Percentiles rank a stretch among this genome's conserved stretches.
Evolutionary conservation across 2,113 vertebrate species (phyloP).

Genomic region (Syrrhaptes paradoxus): DNA sequence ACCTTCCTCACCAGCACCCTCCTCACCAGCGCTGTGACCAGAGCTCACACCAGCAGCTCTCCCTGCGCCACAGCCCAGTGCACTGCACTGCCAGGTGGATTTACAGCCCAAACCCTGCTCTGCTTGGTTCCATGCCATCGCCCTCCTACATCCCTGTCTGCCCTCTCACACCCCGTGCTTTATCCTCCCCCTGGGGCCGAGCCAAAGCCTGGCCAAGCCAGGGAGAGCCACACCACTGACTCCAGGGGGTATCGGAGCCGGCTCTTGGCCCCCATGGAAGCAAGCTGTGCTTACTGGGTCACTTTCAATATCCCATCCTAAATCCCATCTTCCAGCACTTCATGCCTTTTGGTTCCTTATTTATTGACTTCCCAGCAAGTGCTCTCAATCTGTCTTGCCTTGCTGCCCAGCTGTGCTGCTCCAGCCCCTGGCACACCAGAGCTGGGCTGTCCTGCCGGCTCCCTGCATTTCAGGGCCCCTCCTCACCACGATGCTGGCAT

Average conservation of each 20-base stretch:
- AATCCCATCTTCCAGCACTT: constrained; percentile 41
- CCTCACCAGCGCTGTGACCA: too few relatives aligned
- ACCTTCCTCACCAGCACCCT: background rate
- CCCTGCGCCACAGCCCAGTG: accelerated
- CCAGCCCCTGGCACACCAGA: accelerated
- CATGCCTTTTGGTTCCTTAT: background rate
- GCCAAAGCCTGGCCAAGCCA: background rate
- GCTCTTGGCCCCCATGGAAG: background rate
- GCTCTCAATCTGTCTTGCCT: background rate
- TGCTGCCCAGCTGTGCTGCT: background rate
- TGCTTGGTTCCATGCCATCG: background rate
- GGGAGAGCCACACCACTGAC: background rate
- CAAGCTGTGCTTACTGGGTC: background rate
- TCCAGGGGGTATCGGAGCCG: background rate
- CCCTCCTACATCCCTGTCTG: background rate
- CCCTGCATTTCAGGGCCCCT: background rate
- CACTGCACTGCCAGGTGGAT: background rate
- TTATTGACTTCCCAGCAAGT: constrained; percentile 7
- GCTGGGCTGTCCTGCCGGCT: background rate
- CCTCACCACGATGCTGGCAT: accelerated
- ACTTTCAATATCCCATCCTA: background rate
- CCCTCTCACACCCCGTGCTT: background rate
- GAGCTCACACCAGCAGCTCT: background rate
- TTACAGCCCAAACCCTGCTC: background rate
- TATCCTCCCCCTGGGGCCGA: background rate